These are phyloP conservation scores for Globicephala melas DNA, from an alignment of 2,113 vertebrate genomes.

Conservation along the genomic window DNA sequence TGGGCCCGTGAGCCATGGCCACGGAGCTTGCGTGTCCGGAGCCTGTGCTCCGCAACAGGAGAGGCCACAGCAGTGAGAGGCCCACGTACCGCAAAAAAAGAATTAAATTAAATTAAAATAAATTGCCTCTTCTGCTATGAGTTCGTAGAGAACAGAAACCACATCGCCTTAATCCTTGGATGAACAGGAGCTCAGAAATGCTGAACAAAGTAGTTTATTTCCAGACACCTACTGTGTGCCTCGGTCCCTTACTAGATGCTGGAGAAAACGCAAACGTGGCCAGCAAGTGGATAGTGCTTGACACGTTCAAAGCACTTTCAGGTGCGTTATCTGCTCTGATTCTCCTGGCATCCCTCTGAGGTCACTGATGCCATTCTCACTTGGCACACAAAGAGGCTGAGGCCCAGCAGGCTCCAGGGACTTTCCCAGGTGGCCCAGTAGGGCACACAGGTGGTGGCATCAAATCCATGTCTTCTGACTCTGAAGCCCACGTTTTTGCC, in stretches of 20 bases:
- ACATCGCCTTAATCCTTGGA: neutral
- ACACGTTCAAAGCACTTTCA: neutral
- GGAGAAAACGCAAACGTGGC: neutral
- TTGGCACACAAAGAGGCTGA: neutral
- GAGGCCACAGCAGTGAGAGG: no score
- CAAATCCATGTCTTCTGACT: neutral
- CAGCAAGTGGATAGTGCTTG: neutral
- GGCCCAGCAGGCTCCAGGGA: neutral
- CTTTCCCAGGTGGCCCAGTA: neutral
- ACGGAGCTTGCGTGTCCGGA: no score
- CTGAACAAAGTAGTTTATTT: neutral
- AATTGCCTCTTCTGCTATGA: neutral
- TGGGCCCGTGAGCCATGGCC: no score
- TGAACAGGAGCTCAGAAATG: neutral
- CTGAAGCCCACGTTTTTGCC: neutral
- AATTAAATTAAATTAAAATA: no score
- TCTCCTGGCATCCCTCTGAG: neutral
- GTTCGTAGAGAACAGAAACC: neutral
- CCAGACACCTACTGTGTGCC: neutral
- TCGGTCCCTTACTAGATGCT: neutral
- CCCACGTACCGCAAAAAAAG: no score
- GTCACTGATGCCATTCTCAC: neutral
- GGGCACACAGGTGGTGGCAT: neutral
- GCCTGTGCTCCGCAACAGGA: no score
- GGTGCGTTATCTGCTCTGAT: no score